phyloP scores from a whole-genome alignment of 2,888 invertebrate species.

The Himalopsyche japonica region DNA sequence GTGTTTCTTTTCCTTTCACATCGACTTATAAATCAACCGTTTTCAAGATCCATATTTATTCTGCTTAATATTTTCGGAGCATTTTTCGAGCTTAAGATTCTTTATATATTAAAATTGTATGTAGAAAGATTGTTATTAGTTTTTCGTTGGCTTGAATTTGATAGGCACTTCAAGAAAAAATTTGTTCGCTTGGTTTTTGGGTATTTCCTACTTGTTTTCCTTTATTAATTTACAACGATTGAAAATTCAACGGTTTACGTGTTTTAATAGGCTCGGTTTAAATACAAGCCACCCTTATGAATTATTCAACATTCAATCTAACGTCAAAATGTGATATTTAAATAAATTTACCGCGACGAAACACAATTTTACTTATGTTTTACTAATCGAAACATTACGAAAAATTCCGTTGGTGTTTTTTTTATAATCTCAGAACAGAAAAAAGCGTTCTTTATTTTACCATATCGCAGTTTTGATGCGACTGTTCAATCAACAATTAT shows the following conservation, averaged over 20 bases:
- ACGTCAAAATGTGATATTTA: neutral
- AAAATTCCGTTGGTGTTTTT: no score
- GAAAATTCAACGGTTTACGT: neutral
- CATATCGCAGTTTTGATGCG: no score
- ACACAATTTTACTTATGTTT: slow-evolving; percentile 3
- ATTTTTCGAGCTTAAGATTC: neutral
- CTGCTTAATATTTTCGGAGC: no score
- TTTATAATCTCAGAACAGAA: no score
- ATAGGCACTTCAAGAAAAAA: neutral
- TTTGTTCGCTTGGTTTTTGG: neutral
- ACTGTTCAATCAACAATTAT: no score
- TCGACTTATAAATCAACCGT: no score
- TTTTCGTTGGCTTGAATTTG: neutral
- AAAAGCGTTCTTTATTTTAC: no score
- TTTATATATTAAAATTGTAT: neutral
- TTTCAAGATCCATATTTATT: no score
- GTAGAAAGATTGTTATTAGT: neutral
- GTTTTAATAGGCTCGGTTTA: neutral
- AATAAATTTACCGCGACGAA: neutral
- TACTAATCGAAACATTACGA: neutral
- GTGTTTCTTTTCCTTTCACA: no score
- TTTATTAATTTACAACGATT: neutral
- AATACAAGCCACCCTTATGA: neutral
- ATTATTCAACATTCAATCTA: neutral
- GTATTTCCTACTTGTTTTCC: neutral